These are phyloP conservation scores for Solea senegalensis DNA, from an alignment of 2,113 vertebrate genomes.

Conservation along the genomic window DNA sequence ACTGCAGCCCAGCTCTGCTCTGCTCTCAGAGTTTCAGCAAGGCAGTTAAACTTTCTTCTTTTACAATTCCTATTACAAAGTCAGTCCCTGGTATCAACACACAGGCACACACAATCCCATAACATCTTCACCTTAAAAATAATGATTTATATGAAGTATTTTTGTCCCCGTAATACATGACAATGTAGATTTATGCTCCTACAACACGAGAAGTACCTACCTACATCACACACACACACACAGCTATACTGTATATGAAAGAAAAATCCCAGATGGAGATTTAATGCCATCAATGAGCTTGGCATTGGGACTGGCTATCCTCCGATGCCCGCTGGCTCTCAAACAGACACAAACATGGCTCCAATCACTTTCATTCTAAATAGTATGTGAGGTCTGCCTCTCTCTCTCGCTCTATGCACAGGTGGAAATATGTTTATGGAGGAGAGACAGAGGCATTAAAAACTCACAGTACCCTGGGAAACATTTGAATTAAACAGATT, in stretches of 20 bases:
- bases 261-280: constrained; percentile 50
- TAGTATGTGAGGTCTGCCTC: constrained; percentile 17
- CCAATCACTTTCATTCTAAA: constrained; percentile 3
- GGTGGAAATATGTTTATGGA: constrained; percentile 27
- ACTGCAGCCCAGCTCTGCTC: too few relatives aligned
- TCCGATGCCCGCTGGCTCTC: constrained; percentile 38
- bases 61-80: constrained; percentile 32
- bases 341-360: constrained; percentile 18
- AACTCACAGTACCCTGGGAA: constrained; percentile 10
- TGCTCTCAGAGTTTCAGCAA: background rate
- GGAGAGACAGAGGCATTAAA: constrained; percentile 14
- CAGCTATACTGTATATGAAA: constrained; percentile 6
- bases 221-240: background rate
- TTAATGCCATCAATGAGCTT: constrained; percentile 57
- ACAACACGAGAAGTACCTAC: background rate
- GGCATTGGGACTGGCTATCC: constrained; percentile 39
- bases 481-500: constrained; percentile 17
- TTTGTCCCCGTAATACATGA: background rate
- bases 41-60: constrained; percentile 21
- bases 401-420: constrained; percentile 14
- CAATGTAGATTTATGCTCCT: background rate
- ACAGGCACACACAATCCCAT: constrained; percentile 15
- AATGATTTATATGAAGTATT: background rate
- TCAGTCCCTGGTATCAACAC: constrained; percentile 34
- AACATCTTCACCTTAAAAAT: background rate